phyloP scores from a whole-genome alignment of 2,113 vertebrate genomes.

The Campylorhamphus procurvoides region DNA sequence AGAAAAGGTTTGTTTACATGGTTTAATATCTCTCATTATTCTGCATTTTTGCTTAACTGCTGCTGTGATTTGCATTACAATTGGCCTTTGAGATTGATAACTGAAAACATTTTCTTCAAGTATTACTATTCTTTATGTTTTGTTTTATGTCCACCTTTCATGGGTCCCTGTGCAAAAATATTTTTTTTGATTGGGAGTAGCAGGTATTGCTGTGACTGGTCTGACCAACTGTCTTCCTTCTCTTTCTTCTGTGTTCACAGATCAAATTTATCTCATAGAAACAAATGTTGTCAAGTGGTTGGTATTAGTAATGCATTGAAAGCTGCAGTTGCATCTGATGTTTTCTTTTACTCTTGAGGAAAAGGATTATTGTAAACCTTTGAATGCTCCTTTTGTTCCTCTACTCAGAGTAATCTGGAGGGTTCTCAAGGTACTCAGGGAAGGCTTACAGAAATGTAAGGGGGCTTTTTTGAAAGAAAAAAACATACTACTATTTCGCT shows the following conservation, averaged over 20 bases:
- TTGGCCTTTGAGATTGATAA: background rate
- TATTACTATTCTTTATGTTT: background rate
- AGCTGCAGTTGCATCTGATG: background rate
- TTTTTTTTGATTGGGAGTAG: background rate
- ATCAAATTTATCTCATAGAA: constrained; percentile 26
- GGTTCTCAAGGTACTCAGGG: background rate
- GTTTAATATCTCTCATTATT: constrained; percentile 51
- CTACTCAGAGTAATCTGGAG: background rate
- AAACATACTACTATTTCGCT: background rate
- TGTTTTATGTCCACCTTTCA: background rate
- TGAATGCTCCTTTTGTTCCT: background rate
- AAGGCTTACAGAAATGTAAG: constrained; percentile 4
- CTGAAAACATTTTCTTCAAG: constrained; percentile 4
- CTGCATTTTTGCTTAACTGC: background rate
- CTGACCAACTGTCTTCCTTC: constrained; percentile 37
- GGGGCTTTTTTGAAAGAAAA: background rate
- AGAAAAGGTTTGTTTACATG: constrained; percentile 40
- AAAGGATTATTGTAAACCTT: background rate
- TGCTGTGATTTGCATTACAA: background rate
- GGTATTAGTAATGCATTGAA: constrained; percentile 6
- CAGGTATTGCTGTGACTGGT: constrained; percentile 20
- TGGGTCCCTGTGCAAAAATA: background rate
- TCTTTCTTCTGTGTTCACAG: background rate
- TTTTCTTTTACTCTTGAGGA: background rate
- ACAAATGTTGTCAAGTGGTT: background rate